Conservation (phyloP, 2,888 invertebrate species). For the Homarus gammarus region DNA sequence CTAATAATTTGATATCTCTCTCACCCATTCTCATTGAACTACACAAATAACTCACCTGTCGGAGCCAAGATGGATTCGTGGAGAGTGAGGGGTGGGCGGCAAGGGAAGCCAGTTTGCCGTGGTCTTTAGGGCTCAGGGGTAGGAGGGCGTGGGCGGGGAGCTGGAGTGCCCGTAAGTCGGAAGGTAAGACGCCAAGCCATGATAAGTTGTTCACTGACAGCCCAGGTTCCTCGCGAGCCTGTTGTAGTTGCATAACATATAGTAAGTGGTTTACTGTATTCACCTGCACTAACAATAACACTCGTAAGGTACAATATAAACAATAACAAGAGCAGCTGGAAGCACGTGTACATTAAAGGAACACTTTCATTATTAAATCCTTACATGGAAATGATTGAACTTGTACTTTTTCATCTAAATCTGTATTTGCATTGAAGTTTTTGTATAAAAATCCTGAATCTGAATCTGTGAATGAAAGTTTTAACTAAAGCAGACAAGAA, state of each 20-base stretch:
- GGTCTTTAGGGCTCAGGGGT: slow-evolving; percentile 73
- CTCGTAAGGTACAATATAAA: too few relatives aligned
- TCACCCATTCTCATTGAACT: not conserved
- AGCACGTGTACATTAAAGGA: too few relatives aligned
- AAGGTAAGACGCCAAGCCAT: slow-evolving; percentile 73
- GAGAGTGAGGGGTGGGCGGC: slow-evolving; percentile 69
- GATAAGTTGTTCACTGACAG: slow-evolving; percentile 56
- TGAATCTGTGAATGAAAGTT: too few relatives aligned
- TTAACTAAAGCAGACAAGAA: too few relatives aligned
- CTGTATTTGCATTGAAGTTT: too few relatives aligned
- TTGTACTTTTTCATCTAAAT: too few relatives aligned
- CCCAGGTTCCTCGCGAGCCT: slow-evolving; percentile 67
- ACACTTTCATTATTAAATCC: too few relatives aligned
- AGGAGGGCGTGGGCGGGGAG: slow-evolving; percentile 67
- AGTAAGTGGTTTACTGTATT: too few relatives aligned
- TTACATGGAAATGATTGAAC: too few relatives aligned
- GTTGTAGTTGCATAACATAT: not conserved
- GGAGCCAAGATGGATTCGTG: slow-evolving; percentile 57
- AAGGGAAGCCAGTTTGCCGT: slow-evolving; percentile 73
- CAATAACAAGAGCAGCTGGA: too few relatives aligned
- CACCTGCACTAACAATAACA: too few relatives aligned
- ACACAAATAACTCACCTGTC: slow-evolving; percentile 56
- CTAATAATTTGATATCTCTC: not conserved
- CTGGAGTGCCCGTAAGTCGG: slow-evolving; percentile 67
- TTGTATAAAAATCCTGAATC: too few relatives aligned